These are phyloP conservation scores for Eremobia ochroleuca DNA, from an alignment of 2,888 invertebrate genomes.

Conservation along the genomic window DNA sequence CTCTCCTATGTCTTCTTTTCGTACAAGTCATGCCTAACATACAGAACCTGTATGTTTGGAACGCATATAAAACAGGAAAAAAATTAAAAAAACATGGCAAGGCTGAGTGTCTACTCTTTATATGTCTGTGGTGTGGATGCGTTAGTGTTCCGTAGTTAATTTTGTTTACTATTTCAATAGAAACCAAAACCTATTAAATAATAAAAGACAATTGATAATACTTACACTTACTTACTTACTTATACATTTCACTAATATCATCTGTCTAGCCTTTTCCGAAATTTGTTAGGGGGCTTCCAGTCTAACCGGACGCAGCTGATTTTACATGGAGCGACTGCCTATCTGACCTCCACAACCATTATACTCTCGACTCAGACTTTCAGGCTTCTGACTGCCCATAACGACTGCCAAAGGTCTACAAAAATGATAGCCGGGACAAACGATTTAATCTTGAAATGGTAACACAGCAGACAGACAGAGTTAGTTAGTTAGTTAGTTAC, in stretches of 20 bases:
- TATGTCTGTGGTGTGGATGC: too few species aligned
- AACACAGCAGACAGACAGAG: too few species aligned
- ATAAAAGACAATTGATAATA: not conserved
- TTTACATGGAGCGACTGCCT: not conserved
- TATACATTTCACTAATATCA: not conserved
- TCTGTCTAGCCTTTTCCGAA: not conserved
- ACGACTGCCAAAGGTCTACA: not conserved
- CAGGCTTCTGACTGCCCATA: not conserved
- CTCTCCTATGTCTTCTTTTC: not conserved
- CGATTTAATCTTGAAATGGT: too few species aligned
- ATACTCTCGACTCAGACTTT: not conserved
- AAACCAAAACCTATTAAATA: not conserved
- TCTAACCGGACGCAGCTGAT: not conserved
- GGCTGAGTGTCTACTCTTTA: too few species aligned
- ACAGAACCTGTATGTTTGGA: rapidly evolving
- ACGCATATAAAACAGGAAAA: not conserved
- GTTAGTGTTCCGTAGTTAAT: not conserved
- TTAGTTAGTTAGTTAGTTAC: too few species aligned
- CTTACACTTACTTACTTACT: too few species aligned
- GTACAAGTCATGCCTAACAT: not conserved
- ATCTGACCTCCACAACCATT: not conserved
- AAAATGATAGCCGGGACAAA: not conserved
- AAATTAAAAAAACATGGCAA: not conserved
- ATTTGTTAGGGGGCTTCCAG: not conserved
- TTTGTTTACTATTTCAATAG: not conserved